Percentiles rank a stretch among this genome's conserved stretches.
Conservation (phyloP, 2,888 invertebrate species). For the Copidosoma aretas region DNA sequence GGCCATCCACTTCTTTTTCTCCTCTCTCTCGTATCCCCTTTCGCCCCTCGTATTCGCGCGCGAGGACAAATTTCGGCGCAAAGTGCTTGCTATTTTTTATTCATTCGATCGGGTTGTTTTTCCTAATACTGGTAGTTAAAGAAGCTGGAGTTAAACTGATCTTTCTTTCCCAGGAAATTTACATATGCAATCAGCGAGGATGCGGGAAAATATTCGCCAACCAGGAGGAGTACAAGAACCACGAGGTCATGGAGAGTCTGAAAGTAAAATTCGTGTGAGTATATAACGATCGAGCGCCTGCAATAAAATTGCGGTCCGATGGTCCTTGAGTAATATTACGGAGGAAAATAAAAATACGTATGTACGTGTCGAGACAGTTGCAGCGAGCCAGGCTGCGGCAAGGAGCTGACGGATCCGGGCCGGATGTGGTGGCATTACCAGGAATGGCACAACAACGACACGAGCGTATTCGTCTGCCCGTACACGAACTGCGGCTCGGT, state of each 20-base stretch:
- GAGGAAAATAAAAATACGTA: not conserved
- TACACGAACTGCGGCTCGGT: conserved; percentile 58
- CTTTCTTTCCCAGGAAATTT: conserved; percentile 54
- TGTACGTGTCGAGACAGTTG: conserved; percentile 47
- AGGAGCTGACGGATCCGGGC: conserved; percentile 60
- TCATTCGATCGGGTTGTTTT: no score
- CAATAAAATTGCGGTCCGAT: no score
- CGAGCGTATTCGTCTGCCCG: conserved; percentile 58
- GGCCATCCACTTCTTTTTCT: no score
- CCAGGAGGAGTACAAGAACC: conserved; percentile 59
- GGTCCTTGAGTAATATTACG: no score
- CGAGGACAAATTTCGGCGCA: not conserved
- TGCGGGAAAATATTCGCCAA: conserved; percentile 60
- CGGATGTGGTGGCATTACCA: conserved; percentile 62
- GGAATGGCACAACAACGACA: conserved; percentile 60
- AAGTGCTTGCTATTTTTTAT: conserved; percentile 1
- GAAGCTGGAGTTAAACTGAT: conserved; percentile 3
- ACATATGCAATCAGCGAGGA: conserved; percentile 59
- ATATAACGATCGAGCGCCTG: no score
- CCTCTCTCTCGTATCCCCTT: no score
- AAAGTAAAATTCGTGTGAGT: conserved; percentile 60
- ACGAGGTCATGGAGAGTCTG: conserved; percentile 57
- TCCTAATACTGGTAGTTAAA: no score
- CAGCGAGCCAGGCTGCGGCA: conserved; percentile 60
- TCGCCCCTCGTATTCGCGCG: no score